Base-by-base conservation (phyloP, 2,797 vertebrate genomes). In the Chelon labrosus region DNA sequence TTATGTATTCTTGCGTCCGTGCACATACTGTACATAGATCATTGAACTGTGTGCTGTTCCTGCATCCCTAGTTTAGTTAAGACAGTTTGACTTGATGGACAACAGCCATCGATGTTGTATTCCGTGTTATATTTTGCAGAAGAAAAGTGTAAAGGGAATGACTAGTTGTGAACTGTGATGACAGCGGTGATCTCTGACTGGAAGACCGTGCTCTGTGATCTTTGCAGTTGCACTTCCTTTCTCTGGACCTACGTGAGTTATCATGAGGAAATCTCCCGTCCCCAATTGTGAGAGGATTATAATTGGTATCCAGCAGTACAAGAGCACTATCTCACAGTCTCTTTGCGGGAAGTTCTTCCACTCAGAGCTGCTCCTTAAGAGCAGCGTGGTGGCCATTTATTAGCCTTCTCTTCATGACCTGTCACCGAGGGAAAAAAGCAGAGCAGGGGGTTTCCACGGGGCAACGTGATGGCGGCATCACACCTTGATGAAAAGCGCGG, bases 281-380 rank as follows among this genome's bases (percentile, higher is more conserved):
- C 72, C 68, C 71, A 44, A 35, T 52, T 66, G 82, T 68, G 83
- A 84, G 76, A 47, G 62, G 56, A 64, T 76, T 65, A 79, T 88
- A 87, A 90, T 83, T 88, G 84, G 80, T 80, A 80, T 82, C 85
- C 75, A 62, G 79, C 69, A 60, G 74, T 50, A 77, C 22, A 56
- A 70, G 39, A 52, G 60, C 20, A 25, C 69, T 82, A 22, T 77
- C 37, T 71, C 50, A 46, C 19, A 62, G 52, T 75, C 25, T 73
- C 49, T 67, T 79, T 85, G 64, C 72, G 62, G 58, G 61, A 63
- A 77, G 71, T 75, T 77, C 75, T 56, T 65, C 64, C 44, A 55
- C 70, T 72, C 46, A 47, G 46, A 31, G 62, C 56, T 83, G 56
- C 37, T 79, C 47, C 47, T 78, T 72, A 50, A 79, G 39, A 73